Base-by-base conservation (phyloP, 2,888 invertebrate genomes). In the Miltochrista miniata region DNA sequence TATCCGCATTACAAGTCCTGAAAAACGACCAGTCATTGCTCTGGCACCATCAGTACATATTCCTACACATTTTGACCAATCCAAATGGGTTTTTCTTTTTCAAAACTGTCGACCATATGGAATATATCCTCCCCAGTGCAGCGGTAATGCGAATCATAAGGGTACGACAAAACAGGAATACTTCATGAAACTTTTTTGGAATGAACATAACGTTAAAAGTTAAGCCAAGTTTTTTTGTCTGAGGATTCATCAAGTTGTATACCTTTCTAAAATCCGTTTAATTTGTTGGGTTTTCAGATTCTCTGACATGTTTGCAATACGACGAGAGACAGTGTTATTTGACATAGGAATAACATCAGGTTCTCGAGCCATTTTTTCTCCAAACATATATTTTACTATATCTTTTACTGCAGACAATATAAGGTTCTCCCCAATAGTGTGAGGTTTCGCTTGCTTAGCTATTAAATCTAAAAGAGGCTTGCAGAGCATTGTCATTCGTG, bases 381-480 rank as follows among this genome's bases (percentile, higher is more conserved):
- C 54, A 37, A 45, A 42, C 54, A 54, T 45, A 45, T 30, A 54
- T 54, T 54, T 54, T 38, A 49, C 46, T 42, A 54, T 46, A 42
- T 50, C 49, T 54, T 50, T 50, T 50, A 46, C 54, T 50, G 45
- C 46, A 50, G 54, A 49, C 46, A 46, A 24, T 45, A 46, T 54
- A 42, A 45, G 41, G 41, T 31, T 41, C 7, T 42, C 41, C 7
- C 41, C 41, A 48, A 53, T 53, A 48, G 43, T 53, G 36, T 48
- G 48, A 14, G 48, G 48, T 52, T 52, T 48, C 12, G 40, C 48
- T 45, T 44, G 48, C 35, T 48, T 48, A 18, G 48, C 48, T 29
- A 44, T 43, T 48, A 48, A 48, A 51, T 51, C 45, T 29, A 45
- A 50, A 38, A 38, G 24, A 48, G 37, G 48, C 48, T 42, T 41